phyloP scores from a whole-genome alignment of 2,888 invertebrate species.

The Drosophila multiciliata region DNA sequence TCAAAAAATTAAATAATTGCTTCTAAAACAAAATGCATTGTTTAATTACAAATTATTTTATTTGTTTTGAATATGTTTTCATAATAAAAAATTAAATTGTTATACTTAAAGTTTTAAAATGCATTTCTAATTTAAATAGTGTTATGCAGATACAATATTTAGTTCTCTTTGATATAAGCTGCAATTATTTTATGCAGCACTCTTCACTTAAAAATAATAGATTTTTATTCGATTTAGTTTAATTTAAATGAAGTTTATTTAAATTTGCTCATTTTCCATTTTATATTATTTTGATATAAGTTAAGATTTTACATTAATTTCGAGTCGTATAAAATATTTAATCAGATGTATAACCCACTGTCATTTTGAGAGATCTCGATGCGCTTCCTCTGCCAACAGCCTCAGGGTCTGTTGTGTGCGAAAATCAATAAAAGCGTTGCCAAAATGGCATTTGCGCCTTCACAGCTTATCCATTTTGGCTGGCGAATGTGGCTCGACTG shows the following conservation, averaged over 20 bases:
- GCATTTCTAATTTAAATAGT: not conserved
- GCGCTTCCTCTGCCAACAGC: constrained; percentile 7
- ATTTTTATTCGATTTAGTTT: not conserved
- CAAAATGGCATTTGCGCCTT: constrained; percentile 71
- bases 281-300: not conserved
- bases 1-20: no score
- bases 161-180: not conserved
- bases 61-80: no score
- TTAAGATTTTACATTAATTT: not conserved
- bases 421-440: constrained; percentile 73
- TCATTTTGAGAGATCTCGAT: constrained; percentile 19
- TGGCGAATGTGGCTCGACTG: constrained; percentile 13
- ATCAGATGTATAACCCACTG: constrained; percentile 27
- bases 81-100: no score
- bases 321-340: not conserved
- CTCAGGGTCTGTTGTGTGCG: constrained; percentile 35
- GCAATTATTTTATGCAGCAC: no score
- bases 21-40: no score
- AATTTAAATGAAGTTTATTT: not conserved
- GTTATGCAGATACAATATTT: not conserved
- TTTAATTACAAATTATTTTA: no score
- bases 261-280: not conserved
- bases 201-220: no score
- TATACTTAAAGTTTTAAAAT: not conserved
- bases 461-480: constrained; percentile 62